These are phyloP conservation scores for Heterodera schachtii DNA, from an alignment of 1,140 invertebrate species.

Conservation along the genomic window DNA sequence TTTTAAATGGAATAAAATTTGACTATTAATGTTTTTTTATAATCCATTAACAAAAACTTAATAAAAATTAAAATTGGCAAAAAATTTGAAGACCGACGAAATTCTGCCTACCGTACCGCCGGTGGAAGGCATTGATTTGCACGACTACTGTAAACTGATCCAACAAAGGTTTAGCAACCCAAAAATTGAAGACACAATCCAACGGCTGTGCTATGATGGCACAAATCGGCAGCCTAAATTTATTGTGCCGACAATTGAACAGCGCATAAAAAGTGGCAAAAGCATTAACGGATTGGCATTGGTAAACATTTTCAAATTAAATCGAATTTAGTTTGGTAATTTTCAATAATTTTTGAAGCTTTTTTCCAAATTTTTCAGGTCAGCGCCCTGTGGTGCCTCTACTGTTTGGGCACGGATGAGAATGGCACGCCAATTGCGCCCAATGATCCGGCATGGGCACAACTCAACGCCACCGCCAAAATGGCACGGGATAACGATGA, in stretches of 20 bases:
- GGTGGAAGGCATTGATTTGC: not conserved
- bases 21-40: too few species aligned
- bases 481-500: not conserved
- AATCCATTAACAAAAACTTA: too few species aligned
- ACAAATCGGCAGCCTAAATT: not conserved
- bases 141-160: conserved; percentile 1
- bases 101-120: not conserved
- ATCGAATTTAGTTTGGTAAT: too few species aligned
- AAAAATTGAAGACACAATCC: conserved; percentile 1
- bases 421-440: not conserved
- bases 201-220: not conserved
- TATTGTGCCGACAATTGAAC: not conserved
- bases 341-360: too few species aligned
- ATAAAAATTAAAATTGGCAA: too few species aligned
- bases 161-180: not conserved
- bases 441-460: not conserved
- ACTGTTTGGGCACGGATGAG: not conserved
- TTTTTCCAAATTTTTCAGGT: too few species aligned
- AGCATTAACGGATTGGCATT: not conserved
- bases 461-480: not conserved
- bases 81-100: too few species aligned
- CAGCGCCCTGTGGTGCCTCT: not conserved
- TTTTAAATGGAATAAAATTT: too few species aligned
- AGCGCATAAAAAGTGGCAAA: not conserved
- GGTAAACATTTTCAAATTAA: too few species aligned